Evolutionary conservation across 23 tunicate genomes (phyloP).

Genomic region (Pegea sp.): DNA sequence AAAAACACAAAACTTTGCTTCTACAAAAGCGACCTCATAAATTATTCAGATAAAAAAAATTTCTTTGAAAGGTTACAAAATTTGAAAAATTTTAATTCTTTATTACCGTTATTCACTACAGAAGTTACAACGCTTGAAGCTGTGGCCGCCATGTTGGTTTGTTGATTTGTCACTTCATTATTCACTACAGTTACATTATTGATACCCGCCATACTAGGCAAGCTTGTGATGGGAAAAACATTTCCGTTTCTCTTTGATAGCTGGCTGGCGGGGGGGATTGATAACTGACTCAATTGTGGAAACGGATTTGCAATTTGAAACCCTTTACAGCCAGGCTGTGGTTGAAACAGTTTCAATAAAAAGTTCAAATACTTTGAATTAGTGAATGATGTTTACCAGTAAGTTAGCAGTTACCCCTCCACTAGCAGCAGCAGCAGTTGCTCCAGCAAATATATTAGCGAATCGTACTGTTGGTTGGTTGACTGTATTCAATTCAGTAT

Average conservation of each 20-base stretch:
- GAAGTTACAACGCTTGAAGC: too few relatives aligned
- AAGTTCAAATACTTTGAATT: background rate
- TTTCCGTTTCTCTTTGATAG: constrained; percentile 31
- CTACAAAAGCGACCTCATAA: too few relatives aligned
- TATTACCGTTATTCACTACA: too few relatives aligned
- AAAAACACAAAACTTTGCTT: too few relatives aligned
- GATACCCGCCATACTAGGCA: constrained; percentile 54
- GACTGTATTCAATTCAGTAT: constrained; percentile 19
- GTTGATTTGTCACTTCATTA: constrained; percentile 22
- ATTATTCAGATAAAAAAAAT: too few relatives aligned
- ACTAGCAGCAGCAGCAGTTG: constrained; percentile 69
- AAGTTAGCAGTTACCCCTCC: constrained; percentile 5
- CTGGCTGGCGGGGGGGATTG: constrained; percentile 36
- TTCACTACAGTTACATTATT: too few relatives aligned
- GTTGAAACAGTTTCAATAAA: background rate
- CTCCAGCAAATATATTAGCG: constrained; percentile 77
- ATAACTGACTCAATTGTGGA: too few relatives aligned
- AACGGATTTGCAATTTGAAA: background rate
- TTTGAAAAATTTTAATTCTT: too few relatives aligned
- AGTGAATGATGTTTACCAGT: background rate
- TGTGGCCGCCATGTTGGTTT: constrained; percentile 19
- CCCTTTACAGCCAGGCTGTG: background rate
- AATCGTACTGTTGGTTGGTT: constrained; percentile 47
- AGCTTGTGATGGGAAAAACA: constrained; percentile 30
- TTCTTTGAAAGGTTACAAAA: too few relatives aligned